Conservation (phyloP, 2,888 invertebrate genomes). For the Lottia gigantea region DNA sequence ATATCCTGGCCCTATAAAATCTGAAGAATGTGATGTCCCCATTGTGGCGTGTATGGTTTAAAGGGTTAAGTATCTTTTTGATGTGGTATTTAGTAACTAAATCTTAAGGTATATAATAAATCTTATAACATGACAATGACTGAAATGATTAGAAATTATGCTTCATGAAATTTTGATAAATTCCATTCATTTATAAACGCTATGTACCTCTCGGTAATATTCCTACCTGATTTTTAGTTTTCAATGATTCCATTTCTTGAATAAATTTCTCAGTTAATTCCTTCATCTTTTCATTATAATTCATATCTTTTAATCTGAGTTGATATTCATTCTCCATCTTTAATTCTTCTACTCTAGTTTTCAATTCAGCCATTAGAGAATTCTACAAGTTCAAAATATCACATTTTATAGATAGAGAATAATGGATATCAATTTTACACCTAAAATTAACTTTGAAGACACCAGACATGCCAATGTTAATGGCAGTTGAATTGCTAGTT, state of each 20-base stretch:
- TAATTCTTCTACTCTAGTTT: constrained; percentile 82
- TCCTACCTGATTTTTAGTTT: constrained; percentile 70
- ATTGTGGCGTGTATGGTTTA: no score
- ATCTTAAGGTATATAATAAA: no score
- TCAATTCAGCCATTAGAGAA: constrained; percentile 75
- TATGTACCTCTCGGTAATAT: no score
- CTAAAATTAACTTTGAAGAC: neutral
- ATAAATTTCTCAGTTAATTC: constrained; percentile 86
- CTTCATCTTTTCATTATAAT: constrained; percentile 82
- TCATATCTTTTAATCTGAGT: constrained; percentile 79
- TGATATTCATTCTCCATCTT: constrained; percentile 90
- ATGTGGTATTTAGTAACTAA: no score
- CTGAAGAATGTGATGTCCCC: neutral
- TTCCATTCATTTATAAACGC: no score
- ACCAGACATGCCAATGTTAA: no score
- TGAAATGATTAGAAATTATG: no score
- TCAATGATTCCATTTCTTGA: constrained; percentile 83
- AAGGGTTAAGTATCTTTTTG: no score
- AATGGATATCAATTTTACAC: neutral
- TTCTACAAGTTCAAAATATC: constrained; percentile 52
- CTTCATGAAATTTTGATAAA: no score
- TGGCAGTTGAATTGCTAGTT: no score
- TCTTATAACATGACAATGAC: no score
- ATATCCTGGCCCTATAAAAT: neutral
- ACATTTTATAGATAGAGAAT: neutral